Base-by-base conservation (phyloP, 2,113 vertebrate genomes). In the Lucifuga dentata region DNA sequence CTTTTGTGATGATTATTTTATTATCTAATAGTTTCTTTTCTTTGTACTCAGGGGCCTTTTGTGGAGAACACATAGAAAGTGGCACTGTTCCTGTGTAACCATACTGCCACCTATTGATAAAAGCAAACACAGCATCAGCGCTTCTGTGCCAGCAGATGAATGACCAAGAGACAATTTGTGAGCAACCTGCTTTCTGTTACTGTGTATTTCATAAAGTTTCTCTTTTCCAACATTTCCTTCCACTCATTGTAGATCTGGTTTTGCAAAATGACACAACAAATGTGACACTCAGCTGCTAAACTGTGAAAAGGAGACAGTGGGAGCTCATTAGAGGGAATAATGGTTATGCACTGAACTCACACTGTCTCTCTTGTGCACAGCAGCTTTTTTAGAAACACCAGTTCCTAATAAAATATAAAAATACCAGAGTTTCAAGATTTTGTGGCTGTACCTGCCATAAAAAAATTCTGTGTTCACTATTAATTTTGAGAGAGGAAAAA, bases 31-130 rank as follows among this genome's bases (percentile, higher is more conserved):
- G 70, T 73, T 83, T 85, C 49, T 44, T 63, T 36, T 40, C 51
- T 43, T 75, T 79, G 52, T 64, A 62, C 73, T 78, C 70, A 41
- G 55, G 51, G 43, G 58, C 60, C 23, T 78, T 69, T 69, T 62
- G 68, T 69, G 61, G 55, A 69, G 59, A 33, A 13, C 29, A 59
- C 56, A 44, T 20, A 55, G 23, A 67, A 26, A 44, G 9, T 23
- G 0, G 56, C 1, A 0, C n/a, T n/a, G 35, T 21, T 71, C 33
- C 40, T 43, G 36, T 81, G 84, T 50, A 16, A 32, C 78, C 67
- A 84, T 19, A 91, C 90, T 91, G 87, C 86, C 91, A 81, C 82
- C 89, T 84, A 15, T n/a, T 70, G 82, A 32, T 21, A 20, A 11
- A 60, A 24, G 40, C 17, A 23, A 48, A 26, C 2, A 20, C 16